Evolutionary conservation across 1,140 invertebrate species (phyloP).

Genomic region (Bradysia coprophila): DNA sequence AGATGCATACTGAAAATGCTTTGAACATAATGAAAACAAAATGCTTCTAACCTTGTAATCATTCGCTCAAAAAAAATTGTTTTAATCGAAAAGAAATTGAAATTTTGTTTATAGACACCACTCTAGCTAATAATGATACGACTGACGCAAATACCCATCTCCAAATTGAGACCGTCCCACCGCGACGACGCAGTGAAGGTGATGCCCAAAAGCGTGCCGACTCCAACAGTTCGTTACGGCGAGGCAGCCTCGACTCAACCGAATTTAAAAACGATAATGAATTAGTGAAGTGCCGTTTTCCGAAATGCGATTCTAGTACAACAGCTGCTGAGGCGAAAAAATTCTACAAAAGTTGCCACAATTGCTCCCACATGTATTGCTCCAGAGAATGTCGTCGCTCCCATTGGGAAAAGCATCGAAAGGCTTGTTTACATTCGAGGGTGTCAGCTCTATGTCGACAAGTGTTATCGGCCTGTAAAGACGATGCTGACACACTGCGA

Average conservation of each 20-base stretch:
- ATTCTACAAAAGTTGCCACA: slow-evolving; percentile 77
- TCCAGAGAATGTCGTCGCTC: slow-evolving; percentile 61
- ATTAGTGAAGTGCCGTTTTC: slow-evolving; percentile 53
- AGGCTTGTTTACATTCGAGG: slow-evolving; percentile 74
- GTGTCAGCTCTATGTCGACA: slow-evolving; percentile 75
- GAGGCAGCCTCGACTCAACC: slow-evolving; percentile 16
- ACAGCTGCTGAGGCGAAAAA: slow-evolving; percentile 44
- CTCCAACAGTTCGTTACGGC: slow-evolving; percentile 4
- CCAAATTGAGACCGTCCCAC: not conserved
- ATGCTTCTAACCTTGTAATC: no score
- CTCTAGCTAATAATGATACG: not conserved
- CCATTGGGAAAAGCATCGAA: slow-evolving; percentile 82
- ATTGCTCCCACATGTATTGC: slow-evolving; percentile 79
- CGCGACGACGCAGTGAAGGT: slow-evolving; percentile 20
- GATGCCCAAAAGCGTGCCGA: slow-evolving; percentile 11
- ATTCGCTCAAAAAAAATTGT: no score
- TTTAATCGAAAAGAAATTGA: no score
- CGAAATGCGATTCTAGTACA: slow-evolving; percentile 47
- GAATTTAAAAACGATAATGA: slow-evolving; percentile 20
- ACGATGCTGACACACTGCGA: slow-evolving; percentile 55
- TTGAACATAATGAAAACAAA: no score
- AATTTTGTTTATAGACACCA: no score
- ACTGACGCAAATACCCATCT: not conserved
- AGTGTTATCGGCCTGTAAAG: slow-evolving; percentile 70
- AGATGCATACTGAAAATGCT: no score